phyloP scores from a whole-genome alignment of 2,113 vertebrate genomes.

The Nanorana parkeri region DNA sequence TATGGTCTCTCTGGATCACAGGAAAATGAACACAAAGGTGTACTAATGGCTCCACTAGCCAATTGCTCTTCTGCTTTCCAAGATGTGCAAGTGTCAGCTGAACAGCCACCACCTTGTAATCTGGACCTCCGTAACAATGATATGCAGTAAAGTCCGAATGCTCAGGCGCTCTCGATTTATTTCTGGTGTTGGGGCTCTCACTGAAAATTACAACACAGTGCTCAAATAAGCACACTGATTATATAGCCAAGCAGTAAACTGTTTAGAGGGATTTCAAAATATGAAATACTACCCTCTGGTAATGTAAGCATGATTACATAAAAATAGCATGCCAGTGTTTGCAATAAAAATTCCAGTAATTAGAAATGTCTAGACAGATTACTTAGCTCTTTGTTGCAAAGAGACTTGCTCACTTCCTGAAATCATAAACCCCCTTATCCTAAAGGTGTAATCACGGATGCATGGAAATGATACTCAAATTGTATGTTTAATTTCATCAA shows the following conservation, averaged over 20 bases:
- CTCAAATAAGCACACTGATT: no score
- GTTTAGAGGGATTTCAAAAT: background rate
- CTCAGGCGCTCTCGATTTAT: no score
- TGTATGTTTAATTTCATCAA: background rate
- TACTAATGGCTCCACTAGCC: no score
- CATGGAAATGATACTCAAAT: conserved; percentile 13
- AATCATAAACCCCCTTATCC: conserved; percentile 42
- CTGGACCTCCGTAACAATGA: no score
- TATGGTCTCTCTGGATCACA: no score
- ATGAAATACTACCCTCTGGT: conserved; percentile 30
- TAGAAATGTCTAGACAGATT: conserved; percentile 52
- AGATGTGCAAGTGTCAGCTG: no score
- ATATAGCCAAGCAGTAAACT: background rate
- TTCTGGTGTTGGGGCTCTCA: no score
- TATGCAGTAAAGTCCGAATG: no score
- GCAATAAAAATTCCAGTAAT: conserved; percentile 41
- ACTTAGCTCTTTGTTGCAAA: conserved; percentile 34
- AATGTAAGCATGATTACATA: background rate
- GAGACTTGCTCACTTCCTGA: conserved; percentile 31
- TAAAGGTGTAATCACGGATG: conserved; percentile 30
- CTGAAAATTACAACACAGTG: no score
- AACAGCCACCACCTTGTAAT: no score
- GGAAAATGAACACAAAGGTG: no score
- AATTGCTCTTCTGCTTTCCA: no score
- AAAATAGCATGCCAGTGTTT: conserved; percentile 40